Evolutionary conservation across 2,797 vertebrate species (phyloP).

Genomic region (Neoniphon sammara): DNA sequence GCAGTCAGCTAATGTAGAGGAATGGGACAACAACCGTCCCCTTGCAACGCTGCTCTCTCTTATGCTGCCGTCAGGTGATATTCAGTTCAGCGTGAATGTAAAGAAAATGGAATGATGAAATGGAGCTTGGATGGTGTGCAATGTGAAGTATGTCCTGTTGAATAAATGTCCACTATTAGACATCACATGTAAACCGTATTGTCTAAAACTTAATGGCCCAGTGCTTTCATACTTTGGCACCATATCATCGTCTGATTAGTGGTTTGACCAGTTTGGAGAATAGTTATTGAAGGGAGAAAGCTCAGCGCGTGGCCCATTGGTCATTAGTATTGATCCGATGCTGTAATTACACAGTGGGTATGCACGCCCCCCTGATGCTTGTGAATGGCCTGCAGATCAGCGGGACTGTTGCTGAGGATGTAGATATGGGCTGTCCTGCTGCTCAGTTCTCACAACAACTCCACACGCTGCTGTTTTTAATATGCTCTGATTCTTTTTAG

Average conservation of each 20-base stretch:
- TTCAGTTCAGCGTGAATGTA: slow-evolving; percentile 11
- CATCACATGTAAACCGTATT: slow-evolving; percentile 23
- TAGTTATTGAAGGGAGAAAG: slow-evolving; percentile 27
- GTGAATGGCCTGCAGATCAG: slow-evolving; percentile 47
- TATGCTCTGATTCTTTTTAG: slow-evolving; percentile 14
- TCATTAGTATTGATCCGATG: slow-evolving; percentile 68
- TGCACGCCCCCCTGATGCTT: slow-evolving; percentile 22
- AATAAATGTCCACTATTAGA: slow-evolving; percentile 33
- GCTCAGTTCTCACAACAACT: slow-evolving; percentile 12
- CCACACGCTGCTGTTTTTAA: neutral
- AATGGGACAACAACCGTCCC: slow-evolving; percentile 33
- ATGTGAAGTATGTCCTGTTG: slow-evolving; percentile 2
- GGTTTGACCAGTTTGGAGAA: slow-evolving; percentile 37
- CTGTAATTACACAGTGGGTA: slow-evolving; percentile 50
- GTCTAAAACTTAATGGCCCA: slow-evolving; percentile 41
- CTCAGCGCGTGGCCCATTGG: slow-evolving; percentile 25
- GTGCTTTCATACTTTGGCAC: slow-evolving; percentile 24
- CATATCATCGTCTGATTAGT: slow-evolving; percentile 34
- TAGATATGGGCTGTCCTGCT: neutral
- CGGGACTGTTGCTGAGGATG: slow-evolving; percentile 26
- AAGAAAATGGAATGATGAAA: neutral
- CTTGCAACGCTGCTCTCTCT: slow-evolving; percentile 9
- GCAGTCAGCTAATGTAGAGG: slow-evolving; percentile 3
- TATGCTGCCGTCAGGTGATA: slow-evolving; percentile 15
- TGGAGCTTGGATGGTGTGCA: neutral